These are phyloP conservation scores for Sarcophaga peregrina DNA, from an alignment of 1,140 invertebrate species.

Conservation along the genomic window DNA sequence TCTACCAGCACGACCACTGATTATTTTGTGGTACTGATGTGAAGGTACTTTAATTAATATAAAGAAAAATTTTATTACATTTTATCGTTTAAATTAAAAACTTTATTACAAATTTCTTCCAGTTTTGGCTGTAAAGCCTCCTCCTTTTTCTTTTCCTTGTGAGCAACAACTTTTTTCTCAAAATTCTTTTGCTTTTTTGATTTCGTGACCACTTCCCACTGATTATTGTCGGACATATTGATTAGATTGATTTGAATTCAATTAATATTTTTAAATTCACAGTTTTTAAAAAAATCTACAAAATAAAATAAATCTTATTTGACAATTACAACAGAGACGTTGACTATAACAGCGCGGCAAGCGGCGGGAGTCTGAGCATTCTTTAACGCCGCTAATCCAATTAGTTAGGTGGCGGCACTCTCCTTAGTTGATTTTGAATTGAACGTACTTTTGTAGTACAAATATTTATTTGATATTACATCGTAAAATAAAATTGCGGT, in stretches of 20 bases:
- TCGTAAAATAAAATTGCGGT: too few relatives aligned
- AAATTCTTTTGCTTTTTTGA: slow-evolving; percentile 75
- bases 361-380: too few relatives aligned
- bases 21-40: slow-evolving; percentile 55
- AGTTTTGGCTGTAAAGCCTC: slow-evolving; percentile 73
- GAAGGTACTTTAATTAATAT: slow-evolving; percentile 51
- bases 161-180: slow-evolving; percentile 62
- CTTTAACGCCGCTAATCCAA: too few relatives aligned
- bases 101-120: slow-evolving; percentile 73
- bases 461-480: too few relatives aligned
- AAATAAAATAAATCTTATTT: too few relatives aligned
- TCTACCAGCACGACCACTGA: slow-evolving; percentile 48
- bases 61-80: slow-evolving; percentile 9
- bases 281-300: too few relatives aligned
- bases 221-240: slow-evolving; percentile 61
- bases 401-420: too few relatives aligned
- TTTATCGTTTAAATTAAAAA: background rate
- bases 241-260: background rate
- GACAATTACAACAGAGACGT: too few relatives aligned
- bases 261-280: too few relatives aligned
- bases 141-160: slow-evolving; percentile 69
- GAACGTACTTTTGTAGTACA: too few relatives aligned
- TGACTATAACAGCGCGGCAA: too few relatives aligned
- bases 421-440: too few relatives aligned
- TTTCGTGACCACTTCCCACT: slow-evolving; percentile 83